Evolutionary conservation across 2,888 invertebrate genomes (phyloP).

Genomic region (Syrphus vitripennis): DNA sequence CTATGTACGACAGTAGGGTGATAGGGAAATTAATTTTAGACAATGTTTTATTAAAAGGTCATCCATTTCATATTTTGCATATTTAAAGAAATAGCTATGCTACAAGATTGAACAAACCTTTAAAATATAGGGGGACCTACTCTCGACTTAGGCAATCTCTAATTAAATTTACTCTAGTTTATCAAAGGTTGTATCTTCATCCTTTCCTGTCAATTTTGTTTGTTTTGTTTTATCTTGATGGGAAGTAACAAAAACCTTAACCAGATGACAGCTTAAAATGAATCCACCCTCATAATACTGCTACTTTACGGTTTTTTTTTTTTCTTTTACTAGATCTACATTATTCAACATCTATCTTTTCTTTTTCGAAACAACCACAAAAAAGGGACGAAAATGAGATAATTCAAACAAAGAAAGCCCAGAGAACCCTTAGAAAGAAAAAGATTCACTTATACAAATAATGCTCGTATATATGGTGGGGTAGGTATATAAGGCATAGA

Average conservation of each 20-base stretch:
- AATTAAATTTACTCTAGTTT: constrained; percentile 11
- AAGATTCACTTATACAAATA: not conserved
- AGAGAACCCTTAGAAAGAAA: not conserved
- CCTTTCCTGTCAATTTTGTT: not conserved
- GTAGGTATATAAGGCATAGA: no score
- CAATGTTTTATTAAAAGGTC: not conserved
- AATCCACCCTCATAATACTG: not conserved
- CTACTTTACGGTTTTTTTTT: not conserved
- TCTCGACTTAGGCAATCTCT: not conserved
- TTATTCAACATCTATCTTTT: not conserved
- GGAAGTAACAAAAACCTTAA: not conserved
- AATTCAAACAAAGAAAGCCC: not conserved
- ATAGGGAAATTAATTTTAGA: not conserved
- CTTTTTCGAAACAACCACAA: not conserved
- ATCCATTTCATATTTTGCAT: not conserved
- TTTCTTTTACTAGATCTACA: no score
- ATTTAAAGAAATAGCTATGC: not conserved
- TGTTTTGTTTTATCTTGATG: not conserved
- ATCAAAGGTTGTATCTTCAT: not conserved
- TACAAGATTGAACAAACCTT: not conserved
- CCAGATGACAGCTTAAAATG: constrained; percentile 3
- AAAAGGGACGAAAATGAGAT: constrained; percentile 20
- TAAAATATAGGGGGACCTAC: no score
- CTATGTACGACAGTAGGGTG: not conserved
- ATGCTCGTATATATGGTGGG: no score